Base-by-base conservation (phyloP, 2,797 vertebrate species). In the Enteromius trimaculatus region DNA sequence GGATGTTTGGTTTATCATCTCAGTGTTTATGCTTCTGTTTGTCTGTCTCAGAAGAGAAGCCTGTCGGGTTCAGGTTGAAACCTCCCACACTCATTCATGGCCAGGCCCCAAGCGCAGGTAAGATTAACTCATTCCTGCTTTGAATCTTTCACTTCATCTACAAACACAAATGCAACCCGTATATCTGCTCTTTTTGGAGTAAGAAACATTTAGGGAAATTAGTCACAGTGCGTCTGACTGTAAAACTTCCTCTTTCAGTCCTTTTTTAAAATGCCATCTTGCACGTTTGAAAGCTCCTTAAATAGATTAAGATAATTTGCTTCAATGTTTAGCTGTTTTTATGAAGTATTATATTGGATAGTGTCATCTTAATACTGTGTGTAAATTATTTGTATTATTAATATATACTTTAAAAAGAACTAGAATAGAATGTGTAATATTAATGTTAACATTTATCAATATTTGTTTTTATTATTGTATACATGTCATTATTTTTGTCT, bases 11-110 rank as follows among this genome's bases (percentile, higher is more conserved):
- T 81, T 64, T 23, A 8, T 34, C 42, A 13, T 65, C 64, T 69
- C 29, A 5, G 19, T 3, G 39, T 1, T 42, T 49, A n/a, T 44
- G 9, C 34, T 68, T 75, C 37, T 85, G 19, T 68, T 69, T 66
- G 39, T 77, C 34, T 11, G 88, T 90, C 88, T 29, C 89, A 99
- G 98, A 99, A 91, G 98, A 99, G 82, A 99, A 99, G 92, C 96
- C 96, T 74, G 94, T 97, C 53, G 97, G 97, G 66, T 99, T 99
- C 93, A 95, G 98, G 86, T 94, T 99, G 92, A 99, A 99, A 91
- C 98, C 98, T 1, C 98, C 98, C 0, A 99, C 96, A 49, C 95
- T 99, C 82, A 99, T 99, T 91, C 98, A 99, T 34, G 98, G 98
- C 81, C 98, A 99, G 89, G 98, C 98, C 11, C 98, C 98, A 13